Base-by-base conservation (phyloP, 2,797 vertebrate genomes). In the Pygocentrus nattereri region DNA sequence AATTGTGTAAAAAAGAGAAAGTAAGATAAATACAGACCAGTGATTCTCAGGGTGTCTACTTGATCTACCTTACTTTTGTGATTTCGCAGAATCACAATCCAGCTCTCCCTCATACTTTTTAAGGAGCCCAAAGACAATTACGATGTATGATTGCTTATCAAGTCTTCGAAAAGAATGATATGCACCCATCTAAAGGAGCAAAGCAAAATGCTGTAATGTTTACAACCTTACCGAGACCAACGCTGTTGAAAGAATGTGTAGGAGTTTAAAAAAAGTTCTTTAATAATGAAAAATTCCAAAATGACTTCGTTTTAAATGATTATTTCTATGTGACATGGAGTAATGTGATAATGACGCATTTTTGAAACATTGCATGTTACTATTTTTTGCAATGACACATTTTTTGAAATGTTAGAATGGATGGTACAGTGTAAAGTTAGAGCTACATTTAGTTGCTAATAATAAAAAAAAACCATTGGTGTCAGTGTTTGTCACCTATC, bases 161-260 rank as follows among this genome's bases (percentile, higher is more conserved):
- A 92, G 90, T 90, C 89, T 89, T 83, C 71, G 69, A 86, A 79
- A 81, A 90, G 90, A 92, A 92, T 76, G 87, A 90, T 89, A 90
- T 90, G 88, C 87, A 86, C 85, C 88, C 90, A 85, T 87, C 89
- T 91, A 89, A 92, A 90, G 88, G 88, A 91, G 91, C 92, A 89
- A 79, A 88, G 92, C 85, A 81, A 84, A 90, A 88, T 68, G 85
- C 91, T 91, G 90, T 91, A 91, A 93, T 95, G 94, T 95, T 95
- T 95, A 95, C 93, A 94, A 94, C 92, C 87, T 91, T 92, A 93
- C 93, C 83, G 92, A 95, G 94, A 95, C 94, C 94, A 94, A 95
- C 89, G 93, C 95, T 95, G 94, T 94, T 94, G 90, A 94, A 92
- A 91, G 93, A 94, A 95, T 95, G 94, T 95, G 89, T 90, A 95